Evolutionary conservation across 1,140 invertebrate species (phyloP).

Genomic region (Drosophila pseudoobscura): DNA sequence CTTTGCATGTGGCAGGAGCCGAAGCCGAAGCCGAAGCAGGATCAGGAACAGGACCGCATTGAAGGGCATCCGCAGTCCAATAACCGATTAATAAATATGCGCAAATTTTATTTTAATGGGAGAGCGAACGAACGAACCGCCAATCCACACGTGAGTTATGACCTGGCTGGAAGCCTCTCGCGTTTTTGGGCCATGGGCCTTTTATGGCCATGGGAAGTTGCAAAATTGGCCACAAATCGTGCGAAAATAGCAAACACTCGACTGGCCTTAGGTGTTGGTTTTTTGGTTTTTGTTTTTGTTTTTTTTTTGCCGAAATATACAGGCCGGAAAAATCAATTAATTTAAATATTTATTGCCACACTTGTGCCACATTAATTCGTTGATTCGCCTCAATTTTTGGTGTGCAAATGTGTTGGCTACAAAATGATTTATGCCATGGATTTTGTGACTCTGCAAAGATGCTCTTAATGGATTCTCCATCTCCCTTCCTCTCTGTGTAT

Average conservation of each 20-base stretch:
- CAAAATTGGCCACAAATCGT: constrained; percentile 68
- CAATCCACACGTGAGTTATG: constrained; percentile 43
- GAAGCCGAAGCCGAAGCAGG: too few relatives aligned
- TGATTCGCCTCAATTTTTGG: constrained; percentile 43
- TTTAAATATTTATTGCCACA: constrained; percentile 71
- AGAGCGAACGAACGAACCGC: not conserved
- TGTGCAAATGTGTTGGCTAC: constrained; percentile 36
- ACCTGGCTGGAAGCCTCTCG: constrained; percentile 26
- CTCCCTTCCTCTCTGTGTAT: not conserved
- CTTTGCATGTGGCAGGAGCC: not conserved
- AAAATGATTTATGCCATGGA: constrained; percentile 27
- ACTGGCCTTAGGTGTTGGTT: not conserved
- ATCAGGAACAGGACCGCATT: constrained; percentile 3
- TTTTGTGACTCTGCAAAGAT: constrained; percentile 46
- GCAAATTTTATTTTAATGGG: constrained; percentile 65
- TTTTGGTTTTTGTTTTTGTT: not conserved
- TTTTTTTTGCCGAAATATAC: constrained; percentile 29
- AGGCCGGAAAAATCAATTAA: constrained; percentile 67
- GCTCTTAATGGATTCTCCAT: constrained; percentile 39
- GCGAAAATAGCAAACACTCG: constrained; percentile 34
- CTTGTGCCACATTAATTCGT: constrained; percentile 50
- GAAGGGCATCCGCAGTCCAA: constrained; percentile 41
- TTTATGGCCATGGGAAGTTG: constrained; percentile 49
- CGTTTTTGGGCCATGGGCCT: constrained; percentile 13
- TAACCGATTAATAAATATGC: constrained; percentile 70